phyloP scores from a whole-genome alignment of 2,888 invertebrate genomes.

The Tachina lurida region DNA sequence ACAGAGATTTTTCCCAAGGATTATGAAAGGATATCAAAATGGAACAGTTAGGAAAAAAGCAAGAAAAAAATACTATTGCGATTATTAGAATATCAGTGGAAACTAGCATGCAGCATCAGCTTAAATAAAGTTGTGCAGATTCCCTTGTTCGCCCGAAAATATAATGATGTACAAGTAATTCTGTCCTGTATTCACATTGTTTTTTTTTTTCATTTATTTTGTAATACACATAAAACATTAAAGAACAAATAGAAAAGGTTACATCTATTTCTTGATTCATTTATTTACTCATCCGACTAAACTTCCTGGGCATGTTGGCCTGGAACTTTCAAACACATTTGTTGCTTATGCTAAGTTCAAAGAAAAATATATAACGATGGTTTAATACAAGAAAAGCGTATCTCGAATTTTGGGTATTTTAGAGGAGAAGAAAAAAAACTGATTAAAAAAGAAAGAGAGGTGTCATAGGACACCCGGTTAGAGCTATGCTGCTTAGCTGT shows the following conservation, averaged over 20 bases:
- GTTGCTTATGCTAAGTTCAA: constrained; percentile 60
- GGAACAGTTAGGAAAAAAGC: constrained; percentile 2
- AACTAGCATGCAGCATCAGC: constrained; percentile 40
- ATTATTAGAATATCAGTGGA: constrained; percentile 51
- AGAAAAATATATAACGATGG: neutral
- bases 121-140: constrained; percentile 64
- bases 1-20: constrained; percentile 40
- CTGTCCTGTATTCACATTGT: constrained; percentile 17
- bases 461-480: too few species aligned
- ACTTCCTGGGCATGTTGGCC: constrained; percentile 50
- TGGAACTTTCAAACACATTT: constrained; percentile 60
- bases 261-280: constrained; percentile 43
- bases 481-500: too few species aligned
- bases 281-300: constrained; percentile 50
- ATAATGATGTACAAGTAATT: constrained; percentile 52
- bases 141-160: constrained; percentile 53
- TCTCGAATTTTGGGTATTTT: too few species aligned
- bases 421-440: too few species aligned
- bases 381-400: too few species aligned
- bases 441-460: too few species aligned
- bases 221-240: constrained; percentile 13
- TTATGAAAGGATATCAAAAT: constrained; percentile 44
- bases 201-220: constrained; percentile 24
- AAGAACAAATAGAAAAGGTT: constrained; percentile 29
- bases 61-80: constrained; percentile 23